Percentiles rank a stretch among this genome's conserved stretches.
These are phyloP conservation scores for Synergus umbraculus DNA, from an alignment of 2,888 invertebrate species.

Conservation along the genomic window DNA sequence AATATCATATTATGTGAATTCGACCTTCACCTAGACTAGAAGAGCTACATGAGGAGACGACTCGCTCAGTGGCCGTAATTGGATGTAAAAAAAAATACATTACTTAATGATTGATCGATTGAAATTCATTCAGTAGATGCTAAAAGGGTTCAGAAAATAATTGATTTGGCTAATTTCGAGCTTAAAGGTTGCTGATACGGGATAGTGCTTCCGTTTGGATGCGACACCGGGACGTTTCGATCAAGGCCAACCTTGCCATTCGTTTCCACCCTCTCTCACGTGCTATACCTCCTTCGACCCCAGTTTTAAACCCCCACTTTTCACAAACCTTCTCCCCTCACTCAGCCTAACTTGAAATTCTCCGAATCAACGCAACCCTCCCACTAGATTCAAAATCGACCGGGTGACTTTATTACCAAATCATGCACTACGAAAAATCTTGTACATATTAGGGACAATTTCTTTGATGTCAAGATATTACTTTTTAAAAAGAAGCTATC, in stretches of 20 bases:
- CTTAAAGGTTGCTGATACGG: conserved; percentile 56
- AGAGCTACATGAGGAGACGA: background rate
- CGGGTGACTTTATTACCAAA: background rate
- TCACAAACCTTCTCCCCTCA: background rate
- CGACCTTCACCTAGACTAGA: conserved; percentile 28
- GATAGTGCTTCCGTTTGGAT: conserved; percentile 61
- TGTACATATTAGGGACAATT: background rate
- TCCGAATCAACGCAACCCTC: conserved; percentile 23
- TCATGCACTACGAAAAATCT: background rate
- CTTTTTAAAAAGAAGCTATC: too few relatives aligned
- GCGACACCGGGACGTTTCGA: conserved; percentile 58
- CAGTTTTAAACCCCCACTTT: conserved; percentile 18
- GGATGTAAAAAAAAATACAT: background rate
- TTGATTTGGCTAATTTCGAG: conserved; percentile 44
- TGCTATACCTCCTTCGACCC: conserved; percentile 19
- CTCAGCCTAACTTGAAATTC: conserved; percentile 21
- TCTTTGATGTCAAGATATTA: background rate
- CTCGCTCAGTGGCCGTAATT: background rate
- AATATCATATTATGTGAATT: background rate
- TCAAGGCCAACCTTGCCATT: conserved; percentile 62
- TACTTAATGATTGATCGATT: background rate
- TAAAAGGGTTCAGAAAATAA: conserved; percentile 15
- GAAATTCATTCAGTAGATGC: conserved; percentile 21
- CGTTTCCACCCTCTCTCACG: conserved; percentile 51
- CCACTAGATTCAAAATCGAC: conserved; percentile 23